Evolutionary conservation across 2,113 vertebrate species (phyloP), one percentile per base, ranked within the genome.

Genomic region (Miniopterus natalensis): DNA sequence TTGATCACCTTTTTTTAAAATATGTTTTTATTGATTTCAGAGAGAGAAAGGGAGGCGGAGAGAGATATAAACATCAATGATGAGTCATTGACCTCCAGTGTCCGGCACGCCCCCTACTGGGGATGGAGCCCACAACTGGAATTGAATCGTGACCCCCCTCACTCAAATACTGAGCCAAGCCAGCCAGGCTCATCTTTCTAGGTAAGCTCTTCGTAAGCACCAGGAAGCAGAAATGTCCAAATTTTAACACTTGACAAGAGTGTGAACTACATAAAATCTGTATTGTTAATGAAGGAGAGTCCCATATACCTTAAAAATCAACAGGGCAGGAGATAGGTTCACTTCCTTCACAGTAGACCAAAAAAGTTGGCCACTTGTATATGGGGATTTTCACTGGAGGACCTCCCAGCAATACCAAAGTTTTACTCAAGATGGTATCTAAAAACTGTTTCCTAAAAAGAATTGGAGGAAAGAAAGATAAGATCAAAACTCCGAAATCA

Each of bases 401-500:
- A 59, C 8, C 65, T 92, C 5, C 20, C 36, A 65, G 11, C 25
- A 71, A 71, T 7, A 45, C 45, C 29, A 31, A 21, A 47, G 47
- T 45, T 57, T 84, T 45, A 47, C 63, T 90, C 86, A 75, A 84
- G 59, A 51, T 13, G 1, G 27, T 53, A 66, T 70, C 53, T 61
- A 25, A 88, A 92, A 81, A 29, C 15, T 36, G 9, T 47, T 45
- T 88, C 25, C 49, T 94, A 51, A 81, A 75, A 47, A 77, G 10
- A 63, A 27, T 18, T 81, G 18, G 7, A 15, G 8, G 6, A 55
- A 81, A 80, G 47, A 91, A 95, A 83, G 31, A 47, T 18, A 78
- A 79, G 95, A 91, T 57, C 70, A 47, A 95, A 90, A 31, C 20
- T 63, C 78, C 15, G 45, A 40, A 53, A 40, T 55, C 57, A 68